Evolutionary conservation across 2,888 invertebrate species (phyloP).

Genomic region (Thelaira solivaga): DNA sequence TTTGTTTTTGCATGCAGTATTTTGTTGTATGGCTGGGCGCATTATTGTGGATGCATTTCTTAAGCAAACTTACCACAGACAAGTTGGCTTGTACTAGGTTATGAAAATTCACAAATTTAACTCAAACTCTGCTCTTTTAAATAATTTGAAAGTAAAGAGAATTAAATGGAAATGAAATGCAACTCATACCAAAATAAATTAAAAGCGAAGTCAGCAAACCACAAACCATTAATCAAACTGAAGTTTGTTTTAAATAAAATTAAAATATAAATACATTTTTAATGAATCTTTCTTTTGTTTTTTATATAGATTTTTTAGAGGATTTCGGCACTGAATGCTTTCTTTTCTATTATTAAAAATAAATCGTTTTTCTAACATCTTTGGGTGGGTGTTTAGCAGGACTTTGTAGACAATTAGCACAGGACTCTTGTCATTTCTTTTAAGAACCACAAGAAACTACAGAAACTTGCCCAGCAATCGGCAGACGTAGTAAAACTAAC

Average conservation of each 20-base stretch:
- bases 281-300: no score
- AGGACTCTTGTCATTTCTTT: no score
- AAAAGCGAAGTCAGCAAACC: neutral
- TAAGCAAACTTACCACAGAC: slow-evolving; percentile 47
- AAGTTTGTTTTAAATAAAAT: neutral
- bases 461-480: no score
- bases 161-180: slow-evolving; percentile 4
- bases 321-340: no score
- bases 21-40: neutral
- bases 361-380: no score
- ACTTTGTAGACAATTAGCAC: no score
- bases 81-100: slow-evolving; percentile 48
- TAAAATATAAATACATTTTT: neutral
- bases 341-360: no score
- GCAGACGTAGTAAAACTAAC: no score
- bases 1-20: neutral
- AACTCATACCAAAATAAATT: neutral
- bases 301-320: no score
- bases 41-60: slow-evolving; percentile 37
- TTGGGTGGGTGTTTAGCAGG: no score
- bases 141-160: neutral
- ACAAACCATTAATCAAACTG: neutral
- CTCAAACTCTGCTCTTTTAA: slow-evolving; percentile 36
- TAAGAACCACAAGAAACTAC: no score
- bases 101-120: slow-evolving; percentile 10